phyloP scores from a whole-genome alignment of 2,113 vertebrate genomes.

The Lophochroa leadbeateri region DNA sequence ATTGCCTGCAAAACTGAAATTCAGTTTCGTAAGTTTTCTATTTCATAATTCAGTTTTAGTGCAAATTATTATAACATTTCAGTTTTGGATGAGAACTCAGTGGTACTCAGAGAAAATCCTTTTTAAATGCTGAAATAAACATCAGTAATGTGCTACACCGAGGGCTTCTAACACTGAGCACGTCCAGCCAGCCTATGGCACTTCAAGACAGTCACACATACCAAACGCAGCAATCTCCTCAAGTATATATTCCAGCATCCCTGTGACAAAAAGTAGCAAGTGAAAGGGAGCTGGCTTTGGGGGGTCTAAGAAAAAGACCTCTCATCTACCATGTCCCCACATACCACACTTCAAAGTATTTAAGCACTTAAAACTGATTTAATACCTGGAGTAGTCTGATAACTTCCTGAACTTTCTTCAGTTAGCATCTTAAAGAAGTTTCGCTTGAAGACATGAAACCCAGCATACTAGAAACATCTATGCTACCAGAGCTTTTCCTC shows the following conservation, averaged over 20 bases:
- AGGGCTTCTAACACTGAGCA: not conserved
- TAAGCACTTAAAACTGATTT: not conserved
- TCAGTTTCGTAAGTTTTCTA: not conserved
- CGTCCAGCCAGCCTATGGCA: not conserved
- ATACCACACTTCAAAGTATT: fast-evolving
- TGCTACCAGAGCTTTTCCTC: not conserved
- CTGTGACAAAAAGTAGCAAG: not conserved
- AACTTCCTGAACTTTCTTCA: not conserved
- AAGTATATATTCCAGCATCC: not conserved
- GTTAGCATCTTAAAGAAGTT: not conserved
- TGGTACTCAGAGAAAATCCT: not conserved
- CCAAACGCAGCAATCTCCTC: not conserved
- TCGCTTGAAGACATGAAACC: not conserved
- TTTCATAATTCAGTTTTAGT: not conserved
- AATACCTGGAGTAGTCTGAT: not conserved
- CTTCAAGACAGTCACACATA: not conserved
- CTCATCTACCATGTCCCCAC: too few relatives aligned
- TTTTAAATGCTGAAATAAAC: not conserved
- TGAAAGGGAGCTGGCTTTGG: not conserved
- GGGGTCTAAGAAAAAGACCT: not conserved
- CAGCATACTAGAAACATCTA: not conserved
- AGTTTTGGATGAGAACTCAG: not conserved
- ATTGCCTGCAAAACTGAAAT: not conserved
- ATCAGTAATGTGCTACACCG: not conserved
- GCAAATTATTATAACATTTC: not conserved